Percentiles rank a stretch among this genome's conserved stretches.
Conservation (phyloP, 2,113 vertebrate species). For the Nyctereutes procyonoides region DNA sequence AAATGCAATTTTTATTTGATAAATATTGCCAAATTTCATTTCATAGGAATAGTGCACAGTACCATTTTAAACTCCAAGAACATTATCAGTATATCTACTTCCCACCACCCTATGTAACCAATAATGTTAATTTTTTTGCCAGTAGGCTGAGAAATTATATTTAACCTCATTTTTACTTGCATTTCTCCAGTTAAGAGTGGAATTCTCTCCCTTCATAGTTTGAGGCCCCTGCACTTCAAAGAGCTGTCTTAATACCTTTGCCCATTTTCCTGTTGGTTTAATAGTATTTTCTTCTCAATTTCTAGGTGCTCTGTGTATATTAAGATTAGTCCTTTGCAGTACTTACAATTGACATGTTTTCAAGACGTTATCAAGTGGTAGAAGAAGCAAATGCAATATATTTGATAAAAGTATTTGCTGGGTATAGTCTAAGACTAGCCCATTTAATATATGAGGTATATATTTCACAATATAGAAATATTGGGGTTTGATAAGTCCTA, state of each 20-base stretch:
- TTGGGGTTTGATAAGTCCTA: not conserved
- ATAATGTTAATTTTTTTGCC: not conserved
- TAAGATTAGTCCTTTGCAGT: not conserved
- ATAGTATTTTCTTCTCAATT: not conserved
- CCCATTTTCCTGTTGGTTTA: not conserved
- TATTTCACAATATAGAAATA: not conserved
- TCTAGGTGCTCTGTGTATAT: not conserved
- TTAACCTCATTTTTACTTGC: not conserved
- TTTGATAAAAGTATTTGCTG: not conserved
- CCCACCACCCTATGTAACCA: not conserved
- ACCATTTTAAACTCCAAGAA: not conserved
- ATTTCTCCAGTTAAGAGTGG: not conserved
- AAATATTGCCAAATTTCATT: not conserved
- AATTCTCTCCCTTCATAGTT: not conserved
- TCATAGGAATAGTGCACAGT: not conserved
- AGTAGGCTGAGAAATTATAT: not conserved
- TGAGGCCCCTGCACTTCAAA: not conserved
- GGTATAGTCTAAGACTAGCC: not conserved
- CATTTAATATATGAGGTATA: not conserved
- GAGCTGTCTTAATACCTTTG: not conserved
- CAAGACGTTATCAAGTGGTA: not conserved
- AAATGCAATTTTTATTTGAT: slow-evolving; percentile 27
- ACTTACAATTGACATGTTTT: not conserved
- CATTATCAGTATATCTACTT: not conserved
- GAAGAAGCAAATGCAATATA: not conserved